Percentiles rank a stretch among this genome's conserved stretches.
phyloP scores from a whole-genome alignment of 2,888 invertebrate genomes.

The Ormyrus rosae region DNA sequence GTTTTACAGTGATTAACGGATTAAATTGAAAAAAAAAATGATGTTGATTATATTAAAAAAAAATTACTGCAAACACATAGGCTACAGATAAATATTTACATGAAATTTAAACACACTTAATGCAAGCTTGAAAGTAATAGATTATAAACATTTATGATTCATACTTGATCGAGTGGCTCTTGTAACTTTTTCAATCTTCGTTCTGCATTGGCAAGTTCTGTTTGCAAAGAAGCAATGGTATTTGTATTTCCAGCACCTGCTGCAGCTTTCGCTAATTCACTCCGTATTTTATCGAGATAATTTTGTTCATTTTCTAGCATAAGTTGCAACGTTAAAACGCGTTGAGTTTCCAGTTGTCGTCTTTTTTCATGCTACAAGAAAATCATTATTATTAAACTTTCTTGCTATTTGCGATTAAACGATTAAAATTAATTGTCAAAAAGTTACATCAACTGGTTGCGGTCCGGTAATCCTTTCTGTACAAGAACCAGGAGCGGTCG shows the following conservation, averaged over 20 bases:
- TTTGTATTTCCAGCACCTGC: conserved; percentile 75
- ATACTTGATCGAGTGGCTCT: conserved; percentile 76
- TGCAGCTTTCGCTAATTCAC: conserved; percentile 79
- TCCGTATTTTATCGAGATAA: conserved; percentile 87
- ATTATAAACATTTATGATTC: conserved; percentile 18
- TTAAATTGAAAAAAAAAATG: conserved; percentile 15
- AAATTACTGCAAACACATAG: conserved; percentile 49
- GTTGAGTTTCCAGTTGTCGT: conserved; percentile 88
- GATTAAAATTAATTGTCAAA: background rate
- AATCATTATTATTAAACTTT: background rate
- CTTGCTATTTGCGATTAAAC: background rate
- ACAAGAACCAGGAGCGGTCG: conserved; percentile 76
- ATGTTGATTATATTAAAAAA: conserved; percentile 30
- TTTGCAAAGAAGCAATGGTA: conserved; percentile 71
- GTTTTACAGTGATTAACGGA: background rate
- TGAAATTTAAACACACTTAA: conserved; percentile 36
- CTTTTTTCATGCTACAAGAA: conserved; percentile 86
- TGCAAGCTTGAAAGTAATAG: conserved; percentile 23
- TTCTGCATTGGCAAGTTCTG: conserved; percentile 80
- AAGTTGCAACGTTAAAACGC: conserved; percentile 89
- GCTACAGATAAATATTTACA: conserved; percentile 52
- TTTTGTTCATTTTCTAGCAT: conserved; percentile 94
- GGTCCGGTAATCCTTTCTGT: conserved; percentile 87
- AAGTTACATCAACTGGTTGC: conserved; percentile 91
- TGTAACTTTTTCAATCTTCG: conserved; percentile 80